Conservation (phyloP, 2,797 vertebrate species). For the Cetoscarus ocellatus region DNA sequence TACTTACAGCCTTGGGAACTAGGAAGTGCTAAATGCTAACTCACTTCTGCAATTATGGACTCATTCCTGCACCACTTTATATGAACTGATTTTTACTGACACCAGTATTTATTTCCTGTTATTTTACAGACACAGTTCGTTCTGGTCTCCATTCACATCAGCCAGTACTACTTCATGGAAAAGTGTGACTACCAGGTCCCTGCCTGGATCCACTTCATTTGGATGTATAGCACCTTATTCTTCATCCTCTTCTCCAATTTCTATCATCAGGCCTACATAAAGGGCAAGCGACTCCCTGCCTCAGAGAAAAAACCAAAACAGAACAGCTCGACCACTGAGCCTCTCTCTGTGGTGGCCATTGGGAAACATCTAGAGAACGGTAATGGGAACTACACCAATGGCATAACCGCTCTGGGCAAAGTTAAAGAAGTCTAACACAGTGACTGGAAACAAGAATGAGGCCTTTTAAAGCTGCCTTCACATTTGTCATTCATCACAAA, state of each 20-base stretch:
- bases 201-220: conserved; percentile 95
- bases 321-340: conserved; percentile 65
- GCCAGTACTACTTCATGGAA: conserved; percentile 98
- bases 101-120: background rate
- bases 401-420: conserved; percentile 85
- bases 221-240: conserved; percentile 96
- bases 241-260: conserved; percentile 97
- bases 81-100: background rate
- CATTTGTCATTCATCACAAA: conserved; percentile 17
- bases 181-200: conserved; percentile 93
- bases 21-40: no score
- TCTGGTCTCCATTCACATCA: conserved; percentile 93
- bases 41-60: no score
- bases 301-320: conserved; percentile 48
- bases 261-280: conserved; percentile 98
- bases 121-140: conserved; percentile 91
- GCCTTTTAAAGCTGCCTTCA: conserved; percentile 1
- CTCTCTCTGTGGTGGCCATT: conserved; percentile 57
- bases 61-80: no score
- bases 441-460: conserved; percentile 28
- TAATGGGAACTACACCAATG: conserved; percentile 84
- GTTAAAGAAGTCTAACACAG: conserved; percentile 90
- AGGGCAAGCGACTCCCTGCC: conserved; percentile 91
- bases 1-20: no score
- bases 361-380: conserved; percentile 86